Percentiles rank a stretch among this genome's conserved stretches.
Evolutionary conservation across 2,888 invertebrate species (phyloP).

Genomic region (Lithophane ornitopus): DNA sequence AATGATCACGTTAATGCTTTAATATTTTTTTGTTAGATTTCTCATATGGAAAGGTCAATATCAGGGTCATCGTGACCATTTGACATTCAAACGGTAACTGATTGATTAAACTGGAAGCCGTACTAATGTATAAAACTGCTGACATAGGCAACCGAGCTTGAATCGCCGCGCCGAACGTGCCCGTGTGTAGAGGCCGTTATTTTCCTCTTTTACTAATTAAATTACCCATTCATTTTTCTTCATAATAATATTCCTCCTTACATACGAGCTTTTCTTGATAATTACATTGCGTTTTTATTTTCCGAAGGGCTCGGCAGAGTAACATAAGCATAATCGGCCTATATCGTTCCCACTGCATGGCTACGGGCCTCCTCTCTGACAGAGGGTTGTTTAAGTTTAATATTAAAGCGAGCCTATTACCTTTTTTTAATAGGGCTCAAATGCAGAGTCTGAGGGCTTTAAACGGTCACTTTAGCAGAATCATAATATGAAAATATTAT

Average conservation of each 20-base stretch:
- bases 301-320: too few relatives aligned
- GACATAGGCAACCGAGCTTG: not conserved
- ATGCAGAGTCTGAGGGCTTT: too few relatives aligned
- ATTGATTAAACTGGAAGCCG: slow-evolving; percentile 30
- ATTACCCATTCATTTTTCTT: slow-evolving; percentile 24
- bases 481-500: too few relatives aligned
- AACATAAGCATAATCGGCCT: not conserved
- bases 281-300: not conserved
- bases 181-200: not conserved
- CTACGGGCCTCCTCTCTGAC: not conserved
- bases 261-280: slow-evolving; percentile 12
- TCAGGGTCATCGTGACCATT: not conserved
- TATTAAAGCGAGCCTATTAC: too few relatives aligned
- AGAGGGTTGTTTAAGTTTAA: not conserved
- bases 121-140: slow-evolving; percentile 28
- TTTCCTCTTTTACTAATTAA: slow-evolving; percentile 23
- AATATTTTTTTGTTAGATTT: not conserved
- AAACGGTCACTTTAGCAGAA: too few relatives aligned
- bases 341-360: not conserved
- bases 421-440: too few relatives aligned
- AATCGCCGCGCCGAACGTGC: too few relatives aligned
- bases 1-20: not conserved
- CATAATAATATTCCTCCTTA: slow-evolving; percentile 15
- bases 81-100: slow-evolving; percentile 2
- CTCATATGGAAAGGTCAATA: not conserved